Evolutionary conservation across 2,797 vertebrate species (phyloP).

Genomic region (Enteromius mattozi): DNA sequence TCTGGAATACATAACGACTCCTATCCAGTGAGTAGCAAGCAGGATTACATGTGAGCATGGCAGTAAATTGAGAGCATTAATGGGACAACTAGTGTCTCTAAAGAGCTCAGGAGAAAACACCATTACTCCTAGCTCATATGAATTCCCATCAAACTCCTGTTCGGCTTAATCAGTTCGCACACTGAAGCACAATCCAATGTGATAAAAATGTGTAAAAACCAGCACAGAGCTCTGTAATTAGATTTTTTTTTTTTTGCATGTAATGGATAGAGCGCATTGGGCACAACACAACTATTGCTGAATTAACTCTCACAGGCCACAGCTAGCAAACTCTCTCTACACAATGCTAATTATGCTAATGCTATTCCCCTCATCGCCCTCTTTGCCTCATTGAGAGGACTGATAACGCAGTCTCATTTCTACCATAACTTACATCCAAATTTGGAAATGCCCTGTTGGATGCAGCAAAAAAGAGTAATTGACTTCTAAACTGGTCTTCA

Average conservation of each 20-base stretch:
- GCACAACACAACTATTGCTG: conserved; percentile 5
- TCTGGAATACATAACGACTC: background rate
- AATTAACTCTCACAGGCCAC: conserved; percentile 29
- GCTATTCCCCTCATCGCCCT: conserved; percentile 18
- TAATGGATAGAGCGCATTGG: conserved; percentile 22
- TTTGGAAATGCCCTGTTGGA: conserved; percentile 27
- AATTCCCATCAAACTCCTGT: conserved; percentile 27
- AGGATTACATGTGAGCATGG: background rate
- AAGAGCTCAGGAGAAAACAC: conserved; percentile 14
- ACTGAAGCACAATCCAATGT: conserved; percentile 5
- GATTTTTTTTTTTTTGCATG: conserved; percentile 18
- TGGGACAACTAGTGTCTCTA: background rate
- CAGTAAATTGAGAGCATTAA: conserved; percentile 9
- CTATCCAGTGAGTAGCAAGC: background rate
- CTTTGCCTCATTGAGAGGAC: conserved; percentile 36
- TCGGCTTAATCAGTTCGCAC: background rate
- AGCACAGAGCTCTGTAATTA: conserved; percentile 24
- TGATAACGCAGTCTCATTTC: conserved; percentile 40
- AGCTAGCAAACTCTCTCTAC: conserved; percentile 8
- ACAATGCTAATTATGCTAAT: conserved; percentile 48
- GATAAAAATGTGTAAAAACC: conserved; percentile 18
- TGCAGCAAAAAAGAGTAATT: conserved; percentile 27
- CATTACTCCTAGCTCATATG: conserved; percentile 27
- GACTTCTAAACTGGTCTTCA: conserved; percentile 26
- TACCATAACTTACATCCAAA: conserved; percentile 13